These are phyloP conservation scores for Panonychus citri DNA, from an alignment of 1,140 invertebrate species.

Conservation along the genomic window DNA sequence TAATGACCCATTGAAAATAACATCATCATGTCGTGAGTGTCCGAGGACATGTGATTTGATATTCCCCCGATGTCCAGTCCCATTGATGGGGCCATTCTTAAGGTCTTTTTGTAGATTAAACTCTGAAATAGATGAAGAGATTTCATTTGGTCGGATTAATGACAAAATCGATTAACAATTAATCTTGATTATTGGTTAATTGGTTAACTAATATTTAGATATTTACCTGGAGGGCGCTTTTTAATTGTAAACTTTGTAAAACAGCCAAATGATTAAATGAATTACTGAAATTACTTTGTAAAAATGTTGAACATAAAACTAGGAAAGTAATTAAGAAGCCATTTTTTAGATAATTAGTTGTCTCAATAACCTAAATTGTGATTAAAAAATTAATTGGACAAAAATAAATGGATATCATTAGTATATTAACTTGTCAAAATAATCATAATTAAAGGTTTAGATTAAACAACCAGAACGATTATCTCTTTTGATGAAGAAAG, in stretches of 20 bases:
- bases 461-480: too few species aligned
- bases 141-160: too few species aligned
- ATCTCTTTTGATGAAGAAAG: too few species aligned
- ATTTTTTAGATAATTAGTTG: constrained; percentile 38
- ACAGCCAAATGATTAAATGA: constrained; percentile 55
- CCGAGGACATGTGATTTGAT: constrained; percentile 58
- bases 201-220: neutral
- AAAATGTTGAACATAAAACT: constrained; percentile 41
- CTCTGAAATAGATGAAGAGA: constrained; percentile 26
- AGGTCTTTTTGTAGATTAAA: constrained; percentile 35
- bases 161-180: too few species aligned
- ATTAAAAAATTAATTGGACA: too few species aligned
- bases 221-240: constrained; percentile 42
- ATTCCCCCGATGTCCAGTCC: constrained; percentile 31
- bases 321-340: constrained; percentile 49
- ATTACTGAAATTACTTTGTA: constrained; percentile 58
- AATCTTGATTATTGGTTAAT: constrained; percentile 2
- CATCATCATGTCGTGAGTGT: constrained; percentile 54
- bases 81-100: constrained; percentile 19
- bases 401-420: too few species aligned
- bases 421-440: too few species aligned
- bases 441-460: too few species aligned
- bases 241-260: constrained; percentile 50
- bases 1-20: constrained; percentile 63
- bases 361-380: too few species aligned